These are phyloP conservation scores for Microplitis demolitor DNA, from an alignment of 1,140 invertebrate species.

Conservation along the genomic window DNA sequence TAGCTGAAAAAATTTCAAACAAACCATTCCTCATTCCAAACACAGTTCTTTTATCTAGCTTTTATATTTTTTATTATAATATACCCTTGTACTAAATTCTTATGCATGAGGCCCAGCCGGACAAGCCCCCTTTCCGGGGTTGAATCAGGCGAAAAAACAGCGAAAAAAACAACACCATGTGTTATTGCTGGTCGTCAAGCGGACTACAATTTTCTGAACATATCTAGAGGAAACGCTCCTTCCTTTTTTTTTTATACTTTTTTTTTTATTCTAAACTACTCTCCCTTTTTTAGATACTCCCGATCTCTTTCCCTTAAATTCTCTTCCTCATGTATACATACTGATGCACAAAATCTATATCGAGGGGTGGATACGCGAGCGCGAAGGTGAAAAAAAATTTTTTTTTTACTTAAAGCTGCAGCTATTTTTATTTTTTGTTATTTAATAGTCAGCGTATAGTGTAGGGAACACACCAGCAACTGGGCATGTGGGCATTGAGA, in stretches of 20 bases:
- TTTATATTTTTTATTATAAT: too few relatives aligned
- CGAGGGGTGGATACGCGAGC: constrained; percentile 32
- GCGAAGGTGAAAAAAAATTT: constrained; percentile 25
- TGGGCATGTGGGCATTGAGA: constrained; percentile 28
- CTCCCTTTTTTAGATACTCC: not conserved
- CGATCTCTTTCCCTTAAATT: constrained; percentile 13
- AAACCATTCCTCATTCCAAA: too few relatives aligned
- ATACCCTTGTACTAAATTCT: too few relatives aligned
- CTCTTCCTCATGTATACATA: constrained; percentile 15
- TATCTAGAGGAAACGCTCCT: constrained; percentile 42
- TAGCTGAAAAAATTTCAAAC: too few relatives aligned
- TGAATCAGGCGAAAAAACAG: constrained; percentile 28
- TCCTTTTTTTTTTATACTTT: constrained; percentile 30
- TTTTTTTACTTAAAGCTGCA: not conserved
- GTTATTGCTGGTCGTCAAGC: constrained; percentile 49
- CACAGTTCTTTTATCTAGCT: too few relatives aligned
- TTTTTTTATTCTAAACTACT: constrained; percentile 22
- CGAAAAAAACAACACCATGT: constrained; percentile 48
- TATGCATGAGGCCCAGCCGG: constrained; percentile 21
- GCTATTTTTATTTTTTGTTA: not conserved
- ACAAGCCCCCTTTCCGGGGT: not conserved
- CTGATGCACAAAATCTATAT: not conserved
- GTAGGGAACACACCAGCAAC: constrained; percentile 18
- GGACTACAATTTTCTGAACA: constrained; percentile 35
- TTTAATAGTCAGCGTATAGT: too few relatives aligned